Evolutionary conservation across 2,113 vertebrate genomes (phyloP).

Genomic region (Orycteropus afer): DNA sequence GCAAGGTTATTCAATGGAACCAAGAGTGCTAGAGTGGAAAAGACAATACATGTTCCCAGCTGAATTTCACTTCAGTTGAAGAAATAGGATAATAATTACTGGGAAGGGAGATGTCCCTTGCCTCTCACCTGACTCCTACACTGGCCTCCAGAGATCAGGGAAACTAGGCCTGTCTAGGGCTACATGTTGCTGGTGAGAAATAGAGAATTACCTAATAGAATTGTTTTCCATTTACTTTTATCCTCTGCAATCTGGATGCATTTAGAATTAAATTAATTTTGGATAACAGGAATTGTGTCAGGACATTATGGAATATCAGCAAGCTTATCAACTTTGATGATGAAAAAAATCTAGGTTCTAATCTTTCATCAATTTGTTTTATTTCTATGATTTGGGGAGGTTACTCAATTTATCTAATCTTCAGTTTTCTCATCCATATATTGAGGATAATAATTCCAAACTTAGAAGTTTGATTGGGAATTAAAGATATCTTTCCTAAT

Average conservation of each 20-base stretch:
- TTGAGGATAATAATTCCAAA: not conserved
- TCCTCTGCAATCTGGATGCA: not conserved
- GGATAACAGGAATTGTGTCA: not conserved
- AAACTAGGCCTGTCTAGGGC: not conserved
- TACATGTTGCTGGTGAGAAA: not conserved
- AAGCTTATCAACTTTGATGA: not conserved
- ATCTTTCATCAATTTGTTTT: not conserved
- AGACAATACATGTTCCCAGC: not conserved
- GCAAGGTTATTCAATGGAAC: too few relatives aligned
- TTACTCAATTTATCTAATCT: not conserved
- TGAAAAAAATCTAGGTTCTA: not conserved
- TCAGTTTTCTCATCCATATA: not conserved
- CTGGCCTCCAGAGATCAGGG: not conserved
- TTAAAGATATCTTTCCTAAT: not conserved
- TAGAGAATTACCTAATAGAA: not conserved
- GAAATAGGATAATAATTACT: not conserved
- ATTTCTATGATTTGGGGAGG: not conserved
- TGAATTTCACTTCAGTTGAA: not conserved
- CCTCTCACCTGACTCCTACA: not conserved
- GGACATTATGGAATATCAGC: not conserved
- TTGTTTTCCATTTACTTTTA: not conserved
- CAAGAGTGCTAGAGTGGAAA: not conserved
- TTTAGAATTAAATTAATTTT: not conserved
- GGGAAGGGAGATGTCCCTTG: not conserved
- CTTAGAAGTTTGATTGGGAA: not conserved